These are phyloP conservation scores for Aporophyla nigra DNA, from an alignment of 2,888 invertebrate species.

Conservation along the genomic window DNA sequence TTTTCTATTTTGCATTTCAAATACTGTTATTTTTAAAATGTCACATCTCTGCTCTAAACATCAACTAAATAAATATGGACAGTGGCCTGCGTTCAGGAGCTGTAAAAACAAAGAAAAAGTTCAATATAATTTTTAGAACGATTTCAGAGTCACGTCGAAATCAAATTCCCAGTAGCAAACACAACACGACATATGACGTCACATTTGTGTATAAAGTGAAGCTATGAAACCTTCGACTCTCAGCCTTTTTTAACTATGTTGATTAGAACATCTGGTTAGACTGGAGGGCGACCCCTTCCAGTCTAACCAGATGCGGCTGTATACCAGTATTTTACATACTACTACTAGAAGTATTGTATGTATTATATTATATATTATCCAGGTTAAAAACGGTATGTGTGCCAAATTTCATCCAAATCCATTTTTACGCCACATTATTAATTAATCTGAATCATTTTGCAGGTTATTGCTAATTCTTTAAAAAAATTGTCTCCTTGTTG, in stretches of 20 bases:
- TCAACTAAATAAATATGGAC: slow-evolving; percentile 10
- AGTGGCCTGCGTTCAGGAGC: not conserved
- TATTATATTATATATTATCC: too few species aligned
- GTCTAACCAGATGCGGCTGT: not conserved
- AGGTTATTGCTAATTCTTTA: too few species aligned
- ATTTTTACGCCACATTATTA: too few species aligned
- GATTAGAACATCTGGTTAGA: too few species aligned
- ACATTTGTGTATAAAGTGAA: not conserved
- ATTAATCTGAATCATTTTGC: too few species aligned
- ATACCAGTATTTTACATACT: not conserved
- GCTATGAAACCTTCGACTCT: not conserved
- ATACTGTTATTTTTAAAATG: too few species aligned
- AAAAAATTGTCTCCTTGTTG: too few species aligned
- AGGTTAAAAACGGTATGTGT: not conserved
- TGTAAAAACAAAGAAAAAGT: not conserved
- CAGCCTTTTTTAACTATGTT: not conserved
- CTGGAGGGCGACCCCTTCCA: not conserved
- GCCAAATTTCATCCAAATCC: not conserved
- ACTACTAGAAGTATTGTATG: not conserved
- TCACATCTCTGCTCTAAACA: too few species aligned
- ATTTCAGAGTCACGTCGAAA: not conserved
- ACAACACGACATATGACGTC: not conserved
- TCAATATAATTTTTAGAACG: not conserved
- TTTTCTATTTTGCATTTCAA: too few species aligned
- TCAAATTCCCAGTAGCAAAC: not conserved